Conservation (phyloP, 2,113 vertebrate genomes). For the Takifugu bimaculatus region DNA sequence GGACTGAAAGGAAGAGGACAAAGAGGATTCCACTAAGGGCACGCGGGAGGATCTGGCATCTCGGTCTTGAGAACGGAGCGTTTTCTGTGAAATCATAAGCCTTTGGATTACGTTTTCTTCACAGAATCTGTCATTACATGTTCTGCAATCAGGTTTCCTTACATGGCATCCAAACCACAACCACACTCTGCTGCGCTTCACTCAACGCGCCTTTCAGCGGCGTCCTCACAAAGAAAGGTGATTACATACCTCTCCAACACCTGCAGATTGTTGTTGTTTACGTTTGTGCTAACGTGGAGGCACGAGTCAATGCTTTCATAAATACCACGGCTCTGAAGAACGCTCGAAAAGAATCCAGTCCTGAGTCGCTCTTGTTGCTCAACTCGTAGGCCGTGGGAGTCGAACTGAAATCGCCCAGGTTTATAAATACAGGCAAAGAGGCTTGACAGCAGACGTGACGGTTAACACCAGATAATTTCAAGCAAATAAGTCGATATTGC, state of each 20-base stretch:
- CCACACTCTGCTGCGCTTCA: conserved; percentile 25
- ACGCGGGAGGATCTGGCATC: conserved; percentile 44
- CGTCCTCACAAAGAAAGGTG: conserved; percentile 41
- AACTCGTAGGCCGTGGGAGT: conserved; percentile 20
- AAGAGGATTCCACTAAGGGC: conserved; percentile 54
- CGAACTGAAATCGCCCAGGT: conserved; percentile 17
- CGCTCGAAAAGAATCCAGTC: conserved; percentile 32
- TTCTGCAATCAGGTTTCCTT: conserved; percentile 47
- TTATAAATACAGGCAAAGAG: conserved; percentile 17
- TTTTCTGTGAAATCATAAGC: conserved; percentile 46
- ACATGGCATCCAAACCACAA: conserved; percentile 39
- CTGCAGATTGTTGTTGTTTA: conserved; percentile 53
- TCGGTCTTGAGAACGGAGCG: conserved; percentile 32
- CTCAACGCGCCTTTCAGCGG: conserved; percentile 28
- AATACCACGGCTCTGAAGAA: conserved; percentile 30
- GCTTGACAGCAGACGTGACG: conserved; percentile 11
- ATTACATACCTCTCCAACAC: conserved; percentile 49
- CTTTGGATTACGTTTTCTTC: conserved; percentile 27
- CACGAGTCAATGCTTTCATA: conserved; percentile 28
- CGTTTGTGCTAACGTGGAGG: conserved; percentile 21
- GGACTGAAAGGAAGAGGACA: conserved; percentile 60
- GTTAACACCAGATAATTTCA: conserved; percentile 6
- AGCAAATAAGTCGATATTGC: conserved; percentile 27
- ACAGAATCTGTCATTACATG: conserved; percentile 48
- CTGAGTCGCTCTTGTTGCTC: conserved; percentile 31